Evolutionary conservation across 2,888 invertebrate species (phyloP).

Genomic region (Julus scandinavius): DNA sequence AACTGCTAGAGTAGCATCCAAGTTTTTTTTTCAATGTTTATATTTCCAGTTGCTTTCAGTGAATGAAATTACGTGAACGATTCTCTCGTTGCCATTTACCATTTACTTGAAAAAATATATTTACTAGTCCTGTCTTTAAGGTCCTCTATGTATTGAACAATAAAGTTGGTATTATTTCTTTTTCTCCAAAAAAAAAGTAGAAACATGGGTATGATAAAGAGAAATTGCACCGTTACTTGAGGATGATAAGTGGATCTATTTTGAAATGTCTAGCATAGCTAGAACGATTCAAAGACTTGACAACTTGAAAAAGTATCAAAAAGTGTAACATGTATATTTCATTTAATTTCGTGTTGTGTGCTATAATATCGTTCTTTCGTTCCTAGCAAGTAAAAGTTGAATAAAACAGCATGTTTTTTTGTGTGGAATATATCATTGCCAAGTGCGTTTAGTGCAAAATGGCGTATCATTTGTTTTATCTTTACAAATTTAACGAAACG

Average conservation of each 20-base stretch:
- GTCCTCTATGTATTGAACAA: neutral
- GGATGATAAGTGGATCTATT: neutral
- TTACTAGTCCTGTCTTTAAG: neutral
- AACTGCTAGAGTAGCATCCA: neutral
- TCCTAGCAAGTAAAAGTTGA: no score
- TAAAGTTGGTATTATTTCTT: neutral
- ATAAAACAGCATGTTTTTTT: no score
- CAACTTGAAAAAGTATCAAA: no score
- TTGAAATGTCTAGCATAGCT: neutral
- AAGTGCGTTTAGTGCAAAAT: no score
- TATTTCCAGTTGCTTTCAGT: conserved; percentile 43
- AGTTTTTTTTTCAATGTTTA: conserved; percentile 34
- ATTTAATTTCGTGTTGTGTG: no score
- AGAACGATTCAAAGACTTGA: neutral
- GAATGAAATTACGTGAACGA: conserved; percentile 27
- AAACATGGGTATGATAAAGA: neutral
- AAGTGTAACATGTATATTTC: no score
- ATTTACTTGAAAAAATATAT: conserved; percentile 3
- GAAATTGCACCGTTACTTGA: conserved; percentile 11
- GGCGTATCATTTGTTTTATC: no score
- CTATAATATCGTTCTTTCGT: no score
- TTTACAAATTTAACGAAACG: no score
- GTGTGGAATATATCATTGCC: no score
- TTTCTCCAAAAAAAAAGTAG: neutral
- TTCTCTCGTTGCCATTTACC: conserved; percentile 19